Base-by-base conservation (phyloP, 2,888 invertebrate genomes). In the Selenia dentaria region DNA sequence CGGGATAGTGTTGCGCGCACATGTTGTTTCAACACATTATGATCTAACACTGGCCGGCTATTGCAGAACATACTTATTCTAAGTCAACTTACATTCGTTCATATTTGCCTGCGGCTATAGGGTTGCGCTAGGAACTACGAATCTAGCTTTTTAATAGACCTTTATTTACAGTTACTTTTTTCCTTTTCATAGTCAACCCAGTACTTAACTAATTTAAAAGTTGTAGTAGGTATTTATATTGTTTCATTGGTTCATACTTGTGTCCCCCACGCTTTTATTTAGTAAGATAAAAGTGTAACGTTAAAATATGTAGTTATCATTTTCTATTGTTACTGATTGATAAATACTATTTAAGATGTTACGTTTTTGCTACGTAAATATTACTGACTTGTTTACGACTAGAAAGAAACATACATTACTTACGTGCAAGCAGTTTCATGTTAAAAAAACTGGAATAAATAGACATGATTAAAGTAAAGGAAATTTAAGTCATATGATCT, bases 31-130 rank as follows among this genome's bases (percentile, higher is more conserved):
- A 83, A 83, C 90, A 90, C 89, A 88, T 87, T 87, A 89, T 90
- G 90, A 90, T 88, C 90, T 90, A 90, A 90, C 90, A 90, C 90
- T 90, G 90, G 81, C 86, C 72, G 82, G 77, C 86, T 86, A 88
- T 90, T 87, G 89, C 86, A 85, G 90, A 86, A 90, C 90, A 89
- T 83, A 90, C 90, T 88, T 90, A 90, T 90, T 90, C 90, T 90
- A 90, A 90, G 88, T 90, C 90, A 89, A 89, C 89, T 90, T 85
- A 90, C 90, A 90, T 89, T 90, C 90, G 90, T 90, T 90, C 90
- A 90, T 90, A 90, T 90, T 90, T 89, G 90, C 90, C 89, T 90
- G 89, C 83, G 79, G 86, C 74, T 82, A 62, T 90, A 90, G 90
- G 90, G 90, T 75, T 90, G 89, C 60, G 78, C 82, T 77, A 65